These are phyloP conservation scores for Pelosia muscerda DNA, from an alignment of 2,888 invertebrate species.

Conservation along the genomic window DNA sequence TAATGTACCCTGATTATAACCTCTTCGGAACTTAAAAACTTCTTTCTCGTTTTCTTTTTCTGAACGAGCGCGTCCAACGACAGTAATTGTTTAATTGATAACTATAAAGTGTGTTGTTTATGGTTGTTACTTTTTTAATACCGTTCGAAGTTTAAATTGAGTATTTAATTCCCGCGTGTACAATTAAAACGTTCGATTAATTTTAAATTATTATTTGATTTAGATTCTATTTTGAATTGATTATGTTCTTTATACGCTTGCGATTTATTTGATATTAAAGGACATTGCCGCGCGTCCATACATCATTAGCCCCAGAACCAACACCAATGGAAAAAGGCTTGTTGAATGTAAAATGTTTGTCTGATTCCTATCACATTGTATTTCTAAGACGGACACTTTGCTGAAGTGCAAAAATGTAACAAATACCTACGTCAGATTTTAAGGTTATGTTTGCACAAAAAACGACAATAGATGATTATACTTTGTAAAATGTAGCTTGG, in stretches of 20 bases:
- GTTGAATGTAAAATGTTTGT: too few species aligned
- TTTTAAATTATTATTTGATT: slow-evolving; percentile 25
- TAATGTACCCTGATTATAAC: slow-evolving; percentile 38
- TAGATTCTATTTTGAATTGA: slow-evolving; percentile 20
- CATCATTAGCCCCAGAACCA: too few species aligned
- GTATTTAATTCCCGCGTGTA: slow-evolving; percentile 35
- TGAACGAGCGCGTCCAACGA: slow-evolving; percentile 31
- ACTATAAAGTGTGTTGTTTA: slow-evolving; percentile 47
- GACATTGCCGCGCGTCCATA: too few species aligned
- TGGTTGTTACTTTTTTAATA: slow-evolving; percentile 31
- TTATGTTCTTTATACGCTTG: slow-evolving; percentile 4
- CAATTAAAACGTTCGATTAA: slow-evolving; percentile 26
- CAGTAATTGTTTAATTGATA: slow-evolving; percentile 54
- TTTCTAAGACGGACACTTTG: too few species aligned
- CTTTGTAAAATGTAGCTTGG: too few species aligned
- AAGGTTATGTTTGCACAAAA: too few species aligned
- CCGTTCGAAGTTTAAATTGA: slow-evolving; percentile 40
- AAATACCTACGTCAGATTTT: too few species aligned
- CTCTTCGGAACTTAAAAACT: slow-evolving; percentile 38
- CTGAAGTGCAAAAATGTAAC: too few species aligned
- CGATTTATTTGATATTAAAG: neutral
- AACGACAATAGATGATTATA: too few species aligned
- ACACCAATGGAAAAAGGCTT: too few species aligned
- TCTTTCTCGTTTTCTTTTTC: slow-evolving; percentile 23
- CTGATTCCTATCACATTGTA: too few species aligned